A percentile compares a stretch with the other conserved stretches of the same genome.
phyloP scores from a whole-genome alignment of 1,140 invertebrate genomes.

The Brachionus paranguensis region DNA sequence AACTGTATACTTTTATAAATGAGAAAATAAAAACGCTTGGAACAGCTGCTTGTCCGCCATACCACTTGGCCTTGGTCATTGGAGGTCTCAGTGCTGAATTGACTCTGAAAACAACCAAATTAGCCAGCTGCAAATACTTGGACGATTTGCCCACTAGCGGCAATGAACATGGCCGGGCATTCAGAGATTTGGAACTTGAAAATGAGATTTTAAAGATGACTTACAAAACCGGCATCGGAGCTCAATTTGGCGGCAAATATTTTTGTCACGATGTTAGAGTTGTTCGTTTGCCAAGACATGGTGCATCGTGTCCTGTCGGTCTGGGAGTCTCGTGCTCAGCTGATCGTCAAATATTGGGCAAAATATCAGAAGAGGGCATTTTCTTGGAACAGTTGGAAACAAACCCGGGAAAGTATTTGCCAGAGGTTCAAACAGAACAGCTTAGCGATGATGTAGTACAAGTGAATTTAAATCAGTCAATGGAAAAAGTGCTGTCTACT shows the following conservation, averaged over 20 bases:
- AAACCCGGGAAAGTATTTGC: constrained; percentile 54
- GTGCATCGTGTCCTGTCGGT: constrained; percentile 55
- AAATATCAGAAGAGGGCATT: constrained; percentile 53
- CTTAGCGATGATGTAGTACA: constrained; percentile 52
- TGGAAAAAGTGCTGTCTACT: constrained; percentile 48
- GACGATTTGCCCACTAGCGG: constrained; percentile 52
- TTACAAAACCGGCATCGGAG: constrained; percentile 52
- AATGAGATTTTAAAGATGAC: constrained; percentile 51
- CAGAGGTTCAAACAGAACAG: constrained; percentile 48
- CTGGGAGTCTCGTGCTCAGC: constrained; percentile 56
- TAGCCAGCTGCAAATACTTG: constrained; percentile 53
- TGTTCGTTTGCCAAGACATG: constrained; percentile 53
- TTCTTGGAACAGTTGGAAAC: constrained; percentile 55
- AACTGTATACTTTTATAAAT: constrained; percentile 52
- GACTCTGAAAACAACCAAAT: constrained; percentile 55
- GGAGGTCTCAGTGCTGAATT: constrained; percentile 55
- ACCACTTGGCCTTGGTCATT: constrained; percentile 54
- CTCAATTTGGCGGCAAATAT: constrained; percentile 57
- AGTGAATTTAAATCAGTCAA: constrained; percentile 52
- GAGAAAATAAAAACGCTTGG: constrained; percentile 56
- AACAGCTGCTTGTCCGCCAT: constrained; percentile 56
- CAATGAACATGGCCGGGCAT: constrained; percentile 55
- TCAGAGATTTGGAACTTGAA: constrained; percentile 53
- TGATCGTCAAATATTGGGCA: constrained; percentile 54
- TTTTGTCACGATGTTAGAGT: constrained; percentile 57